Evolutionary conservation across 2,888 invertebrate genomes (phyloP), one percentile per base, ranked within the genome.

Genomic region (Pelosia muscerda): DNA sequence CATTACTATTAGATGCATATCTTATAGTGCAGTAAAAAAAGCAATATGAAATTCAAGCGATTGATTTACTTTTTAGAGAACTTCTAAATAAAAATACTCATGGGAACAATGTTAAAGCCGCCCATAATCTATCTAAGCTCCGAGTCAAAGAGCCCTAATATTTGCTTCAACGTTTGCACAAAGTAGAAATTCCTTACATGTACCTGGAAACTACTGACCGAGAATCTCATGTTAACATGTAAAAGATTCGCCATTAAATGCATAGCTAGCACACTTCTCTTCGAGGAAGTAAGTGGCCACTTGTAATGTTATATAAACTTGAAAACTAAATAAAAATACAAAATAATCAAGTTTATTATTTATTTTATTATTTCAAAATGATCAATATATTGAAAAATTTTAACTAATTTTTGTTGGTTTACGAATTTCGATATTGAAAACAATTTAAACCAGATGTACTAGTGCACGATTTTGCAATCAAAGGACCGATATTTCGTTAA

Each of bases 161-260:
- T 88, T 84, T 82, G 81, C 80, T 77, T 79, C 77, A 69, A 83
- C 83, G 83, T 84, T 83, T 77, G 84, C 84, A n/a, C 63, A 86
- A 87, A 90, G 90, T 88, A 85, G 86, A 90, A 91, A 92, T 92
- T 88, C 90, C 87, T 84, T 66, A 66, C 84, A 82, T 81, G 82
- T 63, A 83, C 82, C 81, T 84, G 81, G 81, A 79, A 84, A 82
- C 66, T 74, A 81, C 84, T 86, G 88, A 86, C 87, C 88, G 81
- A 74, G 64, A 83, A 85, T 78, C 84, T 86, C 82, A 84, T 84
- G 81, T 84, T 87, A 81, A 84, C 83, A 82, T 84, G 84, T 85
- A 84, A 85, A 86, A 87, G 87, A 85, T 86, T 75, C 57, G 25
- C 85, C 76, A 75, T 82, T 76, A 86, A 85, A 88, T 86, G 88